phyloP scores from a whole-genome alignment of 2,888 invertebrate species.

The Gonocerus acuteangulatus region DNA sequence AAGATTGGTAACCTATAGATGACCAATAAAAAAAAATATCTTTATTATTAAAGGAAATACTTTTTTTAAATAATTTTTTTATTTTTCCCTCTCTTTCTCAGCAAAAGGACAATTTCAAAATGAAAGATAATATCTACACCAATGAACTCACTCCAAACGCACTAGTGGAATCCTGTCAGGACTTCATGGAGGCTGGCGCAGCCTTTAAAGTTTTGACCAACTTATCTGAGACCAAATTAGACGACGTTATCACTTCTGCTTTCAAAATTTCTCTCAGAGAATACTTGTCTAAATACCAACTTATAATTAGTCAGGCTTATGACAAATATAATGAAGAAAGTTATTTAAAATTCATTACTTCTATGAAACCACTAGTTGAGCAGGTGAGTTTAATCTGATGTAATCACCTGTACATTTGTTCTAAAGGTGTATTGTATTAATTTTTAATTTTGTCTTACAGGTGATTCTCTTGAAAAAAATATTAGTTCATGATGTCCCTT shows the following conservation, averaged over 20 bases:
- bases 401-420: background rate
- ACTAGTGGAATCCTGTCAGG: background rate
- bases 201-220: constrained; percentile 4
- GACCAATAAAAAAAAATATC: too few relatives aligned
- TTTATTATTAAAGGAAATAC: too few relatives aligned
- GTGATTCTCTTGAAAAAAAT: constrained; percentile 2
- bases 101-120: background rate
- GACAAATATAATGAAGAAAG: background rate
- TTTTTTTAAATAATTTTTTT: too few relatives aligned
- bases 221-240: background rate
- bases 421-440: too few relatives aligned
- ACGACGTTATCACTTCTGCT: constrained; percentile 2
- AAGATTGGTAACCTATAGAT: too few relatives aligned
- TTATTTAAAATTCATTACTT: background rate
- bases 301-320: background rate
- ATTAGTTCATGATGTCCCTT: background rate
- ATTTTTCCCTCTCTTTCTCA: background rate
- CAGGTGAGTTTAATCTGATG: background rate
- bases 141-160: constrained; percentile 1
- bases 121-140: constrained; percentile 7
- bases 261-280: constrained; percentile 9
- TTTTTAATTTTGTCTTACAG: background rate
- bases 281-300: constrained; percentile 11
- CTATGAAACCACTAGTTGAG: background rate
- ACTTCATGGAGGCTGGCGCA: constrained; percentile 5